Evolutionary conservation across 1,140 invertebrate species (phyloP).

Genomic region (Alviniconcha marisindica): DNA sequence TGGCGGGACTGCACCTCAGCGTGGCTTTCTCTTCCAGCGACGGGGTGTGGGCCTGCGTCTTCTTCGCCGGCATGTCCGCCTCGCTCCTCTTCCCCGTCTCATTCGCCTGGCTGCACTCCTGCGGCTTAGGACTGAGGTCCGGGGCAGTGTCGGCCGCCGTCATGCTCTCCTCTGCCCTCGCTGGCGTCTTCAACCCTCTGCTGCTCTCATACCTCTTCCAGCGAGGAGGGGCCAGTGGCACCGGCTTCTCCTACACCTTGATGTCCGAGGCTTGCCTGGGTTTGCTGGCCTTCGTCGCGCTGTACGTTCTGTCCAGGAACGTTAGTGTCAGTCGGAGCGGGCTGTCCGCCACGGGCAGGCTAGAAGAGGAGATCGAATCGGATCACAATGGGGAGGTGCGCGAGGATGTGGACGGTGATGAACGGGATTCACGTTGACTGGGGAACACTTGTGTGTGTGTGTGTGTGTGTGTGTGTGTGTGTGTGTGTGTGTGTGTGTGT

Average conservation of each 20-base stretch:
- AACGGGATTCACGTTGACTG: too few relatives aligned
- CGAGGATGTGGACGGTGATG: too few relatives aligned
- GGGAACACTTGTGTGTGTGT: too few relatives aligned
- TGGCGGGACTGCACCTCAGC: constrained; percentile 19
- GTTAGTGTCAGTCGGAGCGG: too few relatives aligned
- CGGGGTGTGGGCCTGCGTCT: constrained; percentile 32
- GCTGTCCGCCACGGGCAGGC: too few relatives aligned
- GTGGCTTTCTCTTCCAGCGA: neutral
- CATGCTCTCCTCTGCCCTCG: constrained; percentile 2
- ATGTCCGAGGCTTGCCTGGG: neutral
- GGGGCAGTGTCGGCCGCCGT: neutral
- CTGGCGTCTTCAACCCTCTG: constrained; percentile 30
- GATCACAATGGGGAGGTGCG: too few relatives aligned
- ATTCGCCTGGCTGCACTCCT: constrained; percentile 24
- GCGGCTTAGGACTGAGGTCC: neutral
- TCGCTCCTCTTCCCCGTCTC: constrained; percentile 13
- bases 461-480: too few relatives aligned
- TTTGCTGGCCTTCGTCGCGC: neutral
- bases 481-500: too few relatives aligned
- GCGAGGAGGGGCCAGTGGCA: neutral
- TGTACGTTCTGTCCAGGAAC: neutral
- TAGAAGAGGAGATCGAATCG: too few relatives aligned
- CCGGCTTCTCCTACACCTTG: neutral
- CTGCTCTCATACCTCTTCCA: neutral
- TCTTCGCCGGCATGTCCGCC: constrained; percentile 6